These are phyloP conservation scores for Hystrix cristata DNA, from an alignment of 2,113 vertebrate genomes.

Conservation along the genomic window DNA sequence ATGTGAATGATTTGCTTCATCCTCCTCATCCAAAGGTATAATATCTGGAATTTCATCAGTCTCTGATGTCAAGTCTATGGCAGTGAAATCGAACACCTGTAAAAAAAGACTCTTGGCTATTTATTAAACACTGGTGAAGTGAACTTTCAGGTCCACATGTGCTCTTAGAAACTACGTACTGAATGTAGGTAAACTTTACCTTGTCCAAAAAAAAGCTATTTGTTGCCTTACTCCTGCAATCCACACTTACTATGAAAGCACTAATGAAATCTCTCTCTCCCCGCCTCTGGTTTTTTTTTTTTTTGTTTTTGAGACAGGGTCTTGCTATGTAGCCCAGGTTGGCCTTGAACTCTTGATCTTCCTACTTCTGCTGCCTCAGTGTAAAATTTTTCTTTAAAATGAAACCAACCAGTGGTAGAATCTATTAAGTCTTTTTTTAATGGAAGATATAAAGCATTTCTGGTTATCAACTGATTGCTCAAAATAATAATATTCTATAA, in stretches of 20 bases:
- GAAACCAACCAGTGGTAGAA: neutral
- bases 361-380: neutral
- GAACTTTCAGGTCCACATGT: neutral
- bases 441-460: slow-evolving; percentile 29
- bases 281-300: too few relatives aligned
- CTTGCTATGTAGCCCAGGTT: neutral
- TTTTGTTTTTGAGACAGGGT: neutral
- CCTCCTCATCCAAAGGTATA: slow-evolving; percentile 88
- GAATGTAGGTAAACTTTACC: neutral
- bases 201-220: neutral
- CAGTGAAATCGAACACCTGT: slow-evolving; percentile 89
- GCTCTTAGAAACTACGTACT: neutral
- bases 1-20: slow-evolving; percentile 84
- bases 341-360: neutral
- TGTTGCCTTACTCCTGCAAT: neutral
- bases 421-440: slow-evolving; percentile 12
- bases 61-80: slow-evolving; percentile 89
- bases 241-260: slow-evolving; percentile 11
- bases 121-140: slow-evolving; percentile 65
- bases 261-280: neutral
- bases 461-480: neutral
- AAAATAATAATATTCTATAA: neutral
- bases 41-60: slow-evolving; percentile 89
- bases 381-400: neutral
- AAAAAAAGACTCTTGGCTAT: slow-evolving; percentile 82